Evolutionary conservation across 2,113 vertebrate species (phyloP).

Genomic region (Oplegnathus fasciatus): DNA sequence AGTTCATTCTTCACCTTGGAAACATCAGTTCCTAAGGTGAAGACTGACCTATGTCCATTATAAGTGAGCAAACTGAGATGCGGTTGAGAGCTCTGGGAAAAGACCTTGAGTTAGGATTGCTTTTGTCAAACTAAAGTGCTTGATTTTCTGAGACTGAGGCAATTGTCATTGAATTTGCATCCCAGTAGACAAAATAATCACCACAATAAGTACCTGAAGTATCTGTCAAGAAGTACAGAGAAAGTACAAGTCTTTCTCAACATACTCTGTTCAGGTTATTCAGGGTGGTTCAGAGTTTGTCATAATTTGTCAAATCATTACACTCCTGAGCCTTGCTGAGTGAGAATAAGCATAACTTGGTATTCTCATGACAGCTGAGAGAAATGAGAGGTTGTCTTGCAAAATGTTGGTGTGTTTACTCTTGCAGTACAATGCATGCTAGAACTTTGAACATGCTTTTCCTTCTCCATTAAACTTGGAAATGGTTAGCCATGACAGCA

Average conservation of each 20-base stretch:
- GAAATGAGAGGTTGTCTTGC: constrained; percentile 13
- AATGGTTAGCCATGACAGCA: constrained; percentile 9
- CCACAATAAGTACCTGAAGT: background rate
- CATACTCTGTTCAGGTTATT: background rate
- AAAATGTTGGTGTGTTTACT: constrained; percentile 10
- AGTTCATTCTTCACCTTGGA: no score
- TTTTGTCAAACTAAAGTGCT: background rate
- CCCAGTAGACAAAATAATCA: background rate
- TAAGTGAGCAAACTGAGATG: constrained; percentile 1
- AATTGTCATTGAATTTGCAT: background rate
- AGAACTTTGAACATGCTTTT: constrained; percentile 7
- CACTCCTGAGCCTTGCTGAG: background rate
- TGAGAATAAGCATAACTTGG: background rate
- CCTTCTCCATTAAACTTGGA: constrained; percentile 24
- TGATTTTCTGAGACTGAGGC: background rate
- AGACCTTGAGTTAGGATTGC: background rate
- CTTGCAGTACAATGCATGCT: background rate
- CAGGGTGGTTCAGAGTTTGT: background rate
- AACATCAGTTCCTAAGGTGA: no score
- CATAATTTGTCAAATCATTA: background rate
- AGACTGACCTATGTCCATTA: background rate
- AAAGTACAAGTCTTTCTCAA: background rate
- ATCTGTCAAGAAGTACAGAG: background rate
- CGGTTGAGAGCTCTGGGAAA: background rate
- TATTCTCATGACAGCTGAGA: constrained; percentile 7